Evolutionary conservation across 2,888 invertebrate species (phyloP), one percentile per base, ranked within the genome.

Genomic region (Proisotoma minuta): DNA sequence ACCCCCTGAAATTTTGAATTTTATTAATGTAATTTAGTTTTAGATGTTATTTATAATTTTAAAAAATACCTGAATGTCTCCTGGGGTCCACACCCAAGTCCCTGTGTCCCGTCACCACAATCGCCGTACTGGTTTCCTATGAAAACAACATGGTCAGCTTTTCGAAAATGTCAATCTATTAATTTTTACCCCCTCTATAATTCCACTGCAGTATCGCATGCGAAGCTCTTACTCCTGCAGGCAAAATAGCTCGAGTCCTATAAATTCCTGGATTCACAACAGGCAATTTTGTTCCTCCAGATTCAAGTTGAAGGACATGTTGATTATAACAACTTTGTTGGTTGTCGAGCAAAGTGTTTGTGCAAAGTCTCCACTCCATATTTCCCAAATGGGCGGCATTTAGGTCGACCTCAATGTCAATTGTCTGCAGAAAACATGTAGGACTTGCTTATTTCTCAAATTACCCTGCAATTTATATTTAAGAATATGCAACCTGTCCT

Each of bases 221-320:
- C 34, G 8, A 8, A 34, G 8, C 8, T 15, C 8, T 34, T 10
- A 34, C 34, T 10, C 34, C 34, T 8, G 8, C 15, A 10, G 34
- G 34, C 8, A 34, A 15, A 15, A 15, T 34, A 15, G 34, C 34
- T 15, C 15, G 34, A 15, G 34, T 34, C 34, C 34, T 34, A 12
- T 50, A 58, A 20, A 27, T 28, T 26, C 58, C 58, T 2, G 49
- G 40, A 4, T 4, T 8, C 2, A 10, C 40, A 5, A 39, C 54
- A 29, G 34, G 23, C 8, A 20, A 54, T 39, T 57, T 57, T 20
- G 34, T 52, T 18, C 53, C 63, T 63, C 69, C 53, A 50, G 62
- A 2, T 63, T 60, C 10, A 52, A 48, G n/a, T 50, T 66, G 53
- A 68, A 73, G 28, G 43, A 67, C 15, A n/a, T 59, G 34, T 69